Base-by-base conservation (phyloP, 2,113 vertebrate genomes). In the Benthochromis sp. region DNA sequence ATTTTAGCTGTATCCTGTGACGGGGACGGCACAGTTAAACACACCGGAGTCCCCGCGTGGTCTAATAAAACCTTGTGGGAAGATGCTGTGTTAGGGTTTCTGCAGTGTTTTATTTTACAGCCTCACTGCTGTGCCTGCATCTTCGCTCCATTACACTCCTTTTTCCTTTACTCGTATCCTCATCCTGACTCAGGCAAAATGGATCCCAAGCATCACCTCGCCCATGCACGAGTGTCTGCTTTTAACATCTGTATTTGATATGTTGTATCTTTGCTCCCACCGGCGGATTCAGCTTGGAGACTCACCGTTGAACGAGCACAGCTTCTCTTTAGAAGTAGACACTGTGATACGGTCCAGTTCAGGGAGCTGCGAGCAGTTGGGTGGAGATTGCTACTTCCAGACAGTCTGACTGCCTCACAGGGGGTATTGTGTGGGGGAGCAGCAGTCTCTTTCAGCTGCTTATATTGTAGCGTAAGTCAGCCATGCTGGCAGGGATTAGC, bases 181-280 rank as follows among this genome's bases (percentile, higher is more conserved):
- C 81, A 76, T 59, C 40, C 47, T 63, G 34, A 76, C 76, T 83
- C 50, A 38, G 81, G 79, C 71, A 85, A 53, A 43, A 57, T 21
- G 21, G 87, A 57, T 76, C 59, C 83, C 3, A 85, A 57, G 66
- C 81, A 84, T 81, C 40, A 59, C 29, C 73, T 73, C 57, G 16
- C 86, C 86, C 85, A 81, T 61, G 29, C 85, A 50, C 5, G 9
- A 55, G 78, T 19, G 86, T 92, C 90, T 95, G 83, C 84, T 88
- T 90, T 87, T 86, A 82, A 87, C 94, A 93, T 94, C 92, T 94
- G 93, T 19, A 86, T 91, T 83, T 81, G 82, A 94, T 94, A 85
- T 45, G 45, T 53, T 76, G 27, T n/a, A 13, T 88, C 73, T 76
- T 93, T 6, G 61, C 63, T 87, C 84, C 84, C 11, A 14, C 71